A percentile compares a stretch with the other conserved stretches of the same genome.
Evolutionary conservation across 2,888 invertebrate genomes (phyloP).

Genomic region (Epinotia bilunana): DNA sequence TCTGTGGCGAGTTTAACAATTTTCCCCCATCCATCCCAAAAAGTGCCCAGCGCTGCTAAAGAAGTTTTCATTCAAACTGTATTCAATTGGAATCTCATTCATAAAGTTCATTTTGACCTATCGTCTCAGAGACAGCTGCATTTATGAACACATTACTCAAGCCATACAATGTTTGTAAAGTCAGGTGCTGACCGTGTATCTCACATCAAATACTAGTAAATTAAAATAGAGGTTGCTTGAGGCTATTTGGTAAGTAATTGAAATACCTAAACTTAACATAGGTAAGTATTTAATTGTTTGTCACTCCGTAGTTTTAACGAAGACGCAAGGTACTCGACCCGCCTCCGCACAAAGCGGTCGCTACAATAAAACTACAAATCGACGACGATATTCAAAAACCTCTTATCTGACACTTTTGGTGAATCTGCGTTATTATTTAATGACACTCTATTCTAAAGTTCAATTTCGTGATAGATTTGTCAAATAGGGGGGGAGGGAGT

Average conservation of each 20-base stretch:
- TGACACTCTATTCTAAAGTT: background rate
- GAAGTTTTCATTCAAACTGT: too few relatives aligned
- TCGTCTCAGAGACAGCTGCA: too few relatives aligned
- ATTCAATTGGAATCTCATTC: too few relatives aligned
- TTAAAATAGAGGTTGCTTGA: background rate
- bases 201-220: too few relatives aligned
- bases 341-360: background rate
- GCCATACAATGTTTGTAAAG: too few relatives aligned
- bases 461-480: background rate
- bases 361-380: background rate
- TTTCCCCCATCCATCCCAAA: too few relatives aligned
- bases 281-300: background rate
- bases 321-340: background rate
- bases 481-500: background rate
- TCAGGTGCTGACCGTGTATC: too few relatives aligned
- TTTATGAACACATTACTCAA: too few relatives aligned
- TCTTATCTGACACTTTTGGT: background rate
- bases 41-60: too few relatives aligned
- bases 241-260: background rate
- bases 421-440: background rate
- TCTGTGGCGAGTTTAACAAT: too few relatives aligned
- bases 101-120: too few relatives aligned
- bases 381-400: background rate
- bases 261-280: background rate
- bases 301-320: background rate